A percentile compares a stretch with the other conserved stretches of the same genome.
Evolutionary conservation across 2,113 vertebrate species (phyloP).

Genomic region (Chamaea fasciata): DNA sequence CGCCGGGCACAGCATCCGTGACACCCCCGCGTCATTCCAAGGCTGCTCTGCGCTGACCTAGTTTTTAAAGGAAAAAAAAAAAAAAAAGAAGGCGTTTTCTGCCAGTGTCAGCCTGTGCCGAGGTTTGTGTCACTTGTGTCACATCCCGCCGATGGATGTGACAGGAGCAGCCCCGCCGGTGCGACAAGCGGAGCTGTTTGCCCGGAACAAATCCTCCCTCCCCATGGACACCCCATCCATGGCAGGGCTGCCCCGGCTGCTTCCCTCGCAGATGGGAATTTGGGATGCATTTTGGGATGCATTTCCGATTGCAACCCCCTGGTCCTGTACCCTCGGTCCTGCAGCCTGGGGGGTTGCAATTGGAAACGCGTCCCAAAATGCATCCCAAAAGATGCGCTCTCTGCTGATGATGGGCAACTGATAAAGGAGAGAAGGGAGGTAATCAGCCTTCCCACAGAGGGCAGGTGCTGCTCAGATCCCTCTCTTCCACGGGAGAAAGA

Average conservation of each 20-base stretch:
- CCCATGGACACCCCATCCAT: neutral
- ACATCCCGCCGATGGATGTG: neutral
- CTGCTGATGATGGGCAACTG: neutral
- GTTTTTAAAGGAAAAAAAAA: neutral
- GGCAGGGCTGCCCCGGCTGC: neutral
- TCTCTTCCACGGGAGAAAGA: neutral
- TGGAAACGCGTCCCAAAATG: neutral
- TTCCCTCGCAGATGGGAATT: neutral
- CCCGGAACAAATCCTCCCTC: neutral
- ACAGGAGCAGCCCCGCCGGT: neutral
- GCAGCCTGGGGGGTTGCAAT: neutral
- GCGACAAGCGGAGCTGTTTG: neutral
- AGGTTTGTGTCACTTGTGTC: neutral
- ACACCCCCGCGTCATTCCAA: neutral
- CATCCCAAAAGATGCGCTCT: neutral
- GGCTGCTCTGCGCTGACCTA: neutral
- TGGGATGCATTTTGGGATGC: no score
- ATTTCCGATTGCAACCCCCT: neutral
- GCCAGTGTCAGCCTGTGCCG: neutral
- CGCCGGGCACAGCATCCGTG: neutral
- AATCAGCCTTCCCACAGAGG: neutral
- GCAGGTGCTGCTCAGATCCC: neutral
- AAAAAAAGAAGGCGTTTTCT: neutral
- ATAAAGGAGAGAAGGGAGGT: neutral
- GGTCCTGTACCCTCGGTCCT: accelerated